These are phyloP conservation scores for Asarcornis scutulata DNA, from an alignment of 2,113 vertebrate genomes.

Conservation along the genomic window DNA sequence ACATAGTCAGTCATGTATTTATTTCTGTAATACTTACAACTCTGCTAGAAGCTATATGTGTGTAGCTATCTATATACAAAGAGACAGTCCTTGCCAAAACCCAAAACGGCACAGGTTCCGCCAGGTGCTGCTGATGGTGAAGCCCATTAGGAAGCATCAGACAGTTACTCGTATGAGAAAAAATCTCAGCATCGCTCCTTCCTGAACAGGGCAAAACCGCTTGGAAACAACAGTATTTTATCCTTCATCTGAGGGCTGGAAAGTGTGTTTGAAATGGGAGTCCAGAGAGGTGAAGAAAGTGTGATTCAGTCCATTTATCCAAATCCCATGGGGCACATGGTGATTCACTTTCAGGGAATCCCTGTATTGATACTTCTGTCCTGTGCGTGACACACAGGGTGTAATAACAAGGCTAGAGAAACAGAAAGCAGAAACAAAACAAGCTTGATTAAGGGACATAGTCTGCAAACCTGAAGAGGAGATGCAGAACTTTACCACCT, in stretches of 20 bases:
- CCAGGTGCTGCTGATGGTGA: background rate
- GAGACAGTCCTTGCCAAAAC: background rate
- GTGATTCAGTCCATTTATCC: background rate
- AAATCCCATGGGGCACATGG: accelerated
- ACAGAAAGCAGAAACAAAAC: background rate
- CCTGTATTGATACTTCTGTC: background rate
- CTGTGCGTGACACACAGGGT: background rate
- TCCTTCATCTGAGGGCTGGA: background rate
- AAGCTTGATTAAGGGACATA: background rate
- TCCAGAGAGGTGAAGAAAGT: background rate
- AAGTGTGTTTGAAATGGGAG: background rate
- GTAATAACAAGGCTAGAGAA: background rate
- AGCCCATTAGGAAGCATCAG: background rate
- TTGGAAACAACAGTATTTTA: background rate
- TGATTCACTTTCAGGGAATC: background rate
- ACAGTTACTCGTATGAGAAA: background rate
- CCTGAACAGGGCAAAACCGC: background rate
- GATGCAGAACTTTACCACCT: background rate
- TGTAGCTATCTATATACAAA: background rate
- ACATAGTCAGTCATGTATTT: background rate
- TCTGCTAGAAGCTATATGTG: background rate
- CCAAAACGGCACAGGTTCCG: accelerated
- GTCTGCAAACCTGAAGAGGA: background rate
- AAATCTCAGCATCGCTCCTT: background rate
- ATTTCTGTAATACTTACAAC: background rate